Conservation (phyloP, 2,797 vertebrate genomes). For the Gorsachius magnificus region DNA sequence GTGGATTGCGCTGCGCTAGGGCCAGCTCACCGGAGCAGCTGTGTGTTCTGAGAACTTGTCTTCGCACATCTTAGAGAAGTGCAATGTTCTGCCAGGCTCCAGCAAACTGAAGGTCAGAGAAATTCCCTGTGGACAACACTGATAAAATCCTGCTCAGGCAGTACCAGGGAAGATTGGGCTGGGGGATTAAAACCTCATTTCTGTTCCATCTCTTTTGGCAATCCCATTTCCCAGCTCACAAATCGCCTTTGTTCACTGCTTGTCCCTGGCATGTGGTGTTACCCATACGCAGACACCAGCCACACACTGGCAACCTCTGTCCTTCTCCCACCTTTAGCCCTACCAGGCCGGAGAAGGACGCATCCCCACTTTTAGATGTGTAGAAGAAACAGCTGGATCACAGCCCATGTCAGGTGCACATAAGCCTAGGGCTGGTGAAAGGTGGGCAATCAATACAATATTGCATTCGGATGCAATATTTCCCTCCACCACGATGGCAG, state of each 20-base stretch:
- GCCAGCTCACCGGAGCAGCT: background rate
- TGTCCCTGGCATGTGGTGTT: background rate
- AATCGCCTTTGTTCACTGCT: constrained; percentile 21
- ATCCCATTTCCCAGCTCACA: constrained; percentile 48
- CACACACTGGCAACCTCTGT: background rate
- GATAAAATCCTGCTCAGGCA: constrained; percentile 48
- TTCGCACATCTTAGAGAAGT: background rate
- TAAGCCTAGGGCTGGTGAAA: background rate
- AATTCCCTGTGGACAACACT: background rate
- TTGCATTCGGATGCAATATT: background rate
- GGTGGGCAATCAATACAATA: accelerated
- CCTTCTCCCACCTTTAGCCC: background rate
- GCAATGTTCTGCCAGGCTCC: constrained; percentile 21
- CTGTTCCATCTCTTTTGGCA: constrained; percentile 40
- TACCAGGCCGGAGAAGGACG: background rate
- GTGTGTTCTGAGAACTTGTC: constrained; percentile 6
- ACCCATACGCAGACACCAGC: background rate
- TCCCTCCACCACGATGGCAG: background rate
- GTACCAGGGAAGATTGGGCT: background rate
- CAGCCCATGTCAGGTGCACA: background rate
- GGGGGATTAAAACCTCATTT: constrained; percentile 63
- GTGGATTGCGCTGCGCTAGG: background rate
- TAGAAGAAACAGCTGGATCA: background rate
- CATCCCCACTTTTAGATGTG: background rate
- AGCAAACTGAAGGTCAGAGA: constrained; percentile 54